Percentiles rank a stretch among this genome's conserved stretches.
phyloP scores from a whole-genome alignment of 2,888 invertebrate species.

The Noctua janthe region DNA sequence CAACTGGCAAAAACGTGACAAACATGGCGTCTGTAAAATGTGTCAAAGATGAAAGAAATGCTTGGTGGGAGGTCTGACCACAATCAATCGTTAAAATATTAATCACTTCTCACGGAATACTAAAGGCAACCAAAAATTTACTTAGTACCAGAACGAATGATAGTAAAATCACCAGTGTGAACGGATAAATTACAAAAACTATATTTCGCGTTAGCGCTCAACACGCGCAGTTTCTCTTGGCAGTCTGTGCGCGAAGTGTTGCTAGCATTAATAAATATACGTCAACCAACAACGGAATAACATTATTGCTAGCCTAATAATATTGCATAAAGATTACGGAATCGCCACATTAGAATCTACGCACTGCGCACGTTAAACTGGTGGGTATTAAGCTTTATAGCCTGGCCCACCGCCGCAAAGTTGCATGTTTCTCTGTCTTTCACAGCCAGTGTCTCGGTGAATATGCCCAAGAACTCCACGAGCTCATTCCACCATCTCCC shows the following conservation, averaged over 20 bases:
- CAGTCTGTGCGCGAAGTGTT: slow-evolving; percentile 53
- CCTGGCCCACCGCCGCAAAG: too few species aligned
- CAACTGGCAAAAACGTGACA: slow-evolving; percentile 88
- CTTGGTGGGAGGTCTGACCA: slow-evolving; percentile 66
- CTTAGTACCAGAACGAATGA: slow-evolving; percentile 13
- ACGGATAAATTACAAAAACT: slow-evolving; percentile 29
- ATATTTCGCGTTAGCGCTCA: slow-evolving; percentile 47
- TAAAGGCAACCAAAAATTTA: slow-evolving; percentile 1
- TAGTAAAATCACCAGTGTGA: slow-evolving; percentile 36
- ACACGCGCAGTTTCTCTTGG: slow-evolving; percentile 30
- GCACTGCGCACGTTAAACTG: too few species aligned
- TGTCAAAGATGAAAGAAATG: slow-evolving; percentile 78
- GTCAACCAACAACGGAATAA: background rate
- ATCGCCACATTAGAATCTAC: too few species aligned
- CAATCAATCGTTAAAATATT: slow-evolving; percentile 15
- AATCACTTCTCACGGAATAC: slow-evolving; percentile 27
- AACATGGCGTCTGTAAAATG: slow-evolving; percentile 85
- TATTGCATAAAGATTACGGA: too few species aligned
- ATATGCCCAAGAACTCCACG: too few species aligned
- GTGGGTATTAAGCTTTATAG: too few species aligned
- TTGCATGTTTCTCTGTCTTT: too few species aligned
- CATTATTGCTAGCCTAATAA: background rate
- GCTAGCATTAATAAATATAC: slow-evolving; percentile 24
- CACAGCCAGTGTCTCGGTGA: too few species aligned
- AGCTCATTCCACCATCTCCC: too few species aligned